Evolutionary conservation across 2,113 vertebrate genomes (phyloP), one percentile per base, ranked within the genome.

Genomic region (Propithecus coquereli): DNA sequence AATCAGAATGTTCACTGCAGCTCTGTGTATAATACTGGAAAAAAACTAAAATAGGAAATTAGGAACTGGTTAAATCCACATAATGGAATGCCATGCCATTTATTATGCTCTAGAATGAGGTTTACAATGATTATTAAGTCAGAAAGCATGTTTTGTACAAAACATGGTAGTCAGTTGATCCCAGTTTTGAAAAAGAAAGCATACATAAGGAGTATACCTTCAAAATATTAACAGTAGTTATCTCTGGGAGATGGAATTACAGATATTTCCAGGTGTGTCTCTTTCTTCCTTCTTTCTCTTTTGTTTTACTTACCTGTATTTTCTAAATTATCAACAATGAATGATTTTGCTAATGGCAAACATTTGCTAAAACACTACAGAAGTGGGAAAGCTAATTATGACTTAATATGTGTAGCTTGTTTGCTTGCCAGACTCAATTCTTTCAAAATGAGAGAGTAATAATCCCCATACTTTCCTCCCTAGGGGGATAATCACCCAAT

Each of bases 31-130:
- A 90, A 91, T 11, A 68, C 54, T 52, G 50, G 52, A 79, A 50
- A 87, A 92, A 92, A 89, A 95, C 20, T 45, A 34, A 76, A 96
- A 47, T 7, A 93, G 34, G 32, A 86, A 96, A 89, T 61, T 59
- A 87, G 76, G 61, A 71, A 77, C 20, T 90, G 27, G 61, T 83
- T 73, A 86, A 91, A 90, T 57, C 22, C 32, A 86, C 23, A 8
- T 32, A 93, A 59, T 3, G 54, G 23, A 91, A 45, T 34, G 57
- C 40, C 14, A 71, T 9, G 32, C 61, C 16, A 68, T 66, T 74
- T 73, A 37, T 57, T 16, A 92, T 6, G 27, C 23, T 63, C 25
- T 13, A 74, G 80, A 92, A 68, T 0, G 3, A 92, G 63, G 80
- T 90, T 23, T 92, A 14, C 52, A 94, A 87, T 17, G 54, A 63